A percentile compares a stretch with the other conserved stretches of the same genome.
These are phyloP conservation scores for Akabosia matsudoensis DNA, from an alignment of 1,140 invertebrate species.

Conservation along the genomic window DNA sequence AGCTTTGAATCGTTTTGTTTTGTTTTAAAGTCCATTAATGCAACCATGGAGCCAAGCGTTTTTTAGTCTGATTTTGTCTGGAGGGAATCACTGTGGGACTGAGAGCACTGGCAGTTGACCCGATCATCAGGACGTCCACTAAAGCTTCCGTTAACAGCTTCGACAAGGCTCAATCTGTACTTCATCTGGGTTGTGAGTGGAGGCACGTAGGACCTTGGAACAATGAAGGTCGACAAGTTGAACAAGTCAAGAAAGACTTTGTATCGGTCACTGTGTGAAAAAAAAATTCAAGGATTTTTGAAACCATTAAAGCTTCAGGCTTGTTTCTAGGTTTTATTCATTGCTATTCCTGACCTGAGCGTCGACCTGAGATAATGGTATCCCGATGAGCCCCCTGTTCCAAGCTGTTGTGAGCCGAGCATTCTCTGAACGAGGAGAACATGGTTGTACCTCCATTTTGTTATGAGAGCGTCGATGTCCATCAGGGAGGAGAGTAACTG, in stretches of 20 bases:
- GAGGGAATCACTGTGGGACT: not conserved
- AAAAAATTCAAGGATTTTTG: conserved; percentile 36
- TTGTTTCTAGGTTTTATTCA: not conserved
- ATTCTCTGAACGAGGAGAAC: conserved; percentile 98
- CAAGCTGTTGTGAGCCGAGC: conserved; percentile 94
- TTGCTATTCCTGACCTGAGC: conserved; percentile 69
- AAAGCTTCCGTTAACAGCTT: conserved; percentile 42
- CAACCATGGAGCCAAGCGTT: no score
- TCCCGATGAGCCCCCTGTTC: conserved; percentile 95
- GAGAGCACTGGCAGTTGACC: not conserved
- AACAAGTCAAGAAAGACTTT: conserved; percentile 98
- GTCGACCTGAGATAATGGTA: conserved; percentile 98
- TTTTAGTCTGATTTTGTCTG: no score
- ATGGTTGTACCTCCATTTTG: conserved; percentile 99
- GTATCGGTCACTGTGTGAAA: conserved; percentile 83
- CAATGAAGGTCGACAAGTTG: conserved; percentile 93
- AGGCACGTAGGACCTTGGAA: conserved; percentile 87
- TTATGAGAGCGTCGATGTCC: conserved; percentile 97
- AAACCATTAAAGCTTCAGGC: not conserved
- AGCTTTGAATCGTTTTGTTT: no score
- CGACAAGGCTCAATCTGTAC: conserved; percentile 52
- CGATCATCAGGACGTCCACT: not conserved
- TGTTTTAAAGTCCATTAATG: no score
- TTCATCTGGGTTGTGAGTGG: conserved; percentile 74
- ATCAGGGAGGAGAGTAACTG: conserved; percentile 89